Base-by-base conservation (phyloP, 2,797 vertebrate genomes). In the Neosilurus mollespiculum region DNA sequence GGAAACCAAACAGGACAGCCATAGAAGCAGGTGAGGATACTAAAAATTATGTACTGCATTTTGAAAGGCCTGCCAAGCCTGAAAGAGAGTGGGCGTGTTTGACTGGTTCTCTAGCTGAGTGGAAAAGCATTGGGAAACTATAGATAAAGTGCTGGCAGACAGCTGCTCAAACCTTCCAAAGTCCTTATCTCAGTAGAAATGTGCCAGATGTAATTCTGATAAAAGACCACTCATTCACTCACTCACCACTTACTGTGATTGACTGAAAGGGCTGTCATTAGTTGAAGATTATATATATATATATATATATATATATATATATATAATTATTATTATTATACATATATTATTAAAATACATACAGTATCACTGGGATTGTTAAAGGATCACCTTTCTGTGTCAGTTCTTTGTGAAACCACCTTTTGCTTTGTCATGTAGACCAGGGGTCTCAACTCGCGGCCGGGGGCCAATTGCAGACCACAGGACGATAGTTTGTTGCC, bases 71-170 rank as follows among this genome's bases (percentile, higher is more conserved):
- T 78, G 76, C 76, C 72, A 78, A 34, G 30, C 43, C 22, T 62
- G 76, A 78, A 78, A 62, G 58, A 43, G 75, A 14, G 76, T 78
- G 76, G 58, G 76, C 49, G 76, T 78, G 22, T 49, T 62, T n/a
- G 76, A 78, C 24, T 78, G 34, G 30, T 61, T 62, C 72, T 62
- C 58, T 78, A 18, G 73, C 30, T 77, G 75, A 77, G 56, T 59
- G 56, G 20, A 59, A 61, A 43, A 56, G 75, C 56, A 34, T 43
- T n/a, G 58, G 37, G 34, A 16, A 43, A 49, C 56, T 34, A 61
- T 15, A 34, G 20, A 78, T 43, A 58, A 78, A 62, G 76, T 49
- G 34, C 76, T 43, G 76, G 34, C 58, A 77, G 73, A 77, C 73
- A 78, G 12, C 34, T 62, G n/a, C 34, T 34, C 58, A 49, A 49